These are phyloP conservation scores for Antigone vipio DNA, from an alignment of 2,113 vertebrate genomes.

Conservation along the genomic window DNA sequence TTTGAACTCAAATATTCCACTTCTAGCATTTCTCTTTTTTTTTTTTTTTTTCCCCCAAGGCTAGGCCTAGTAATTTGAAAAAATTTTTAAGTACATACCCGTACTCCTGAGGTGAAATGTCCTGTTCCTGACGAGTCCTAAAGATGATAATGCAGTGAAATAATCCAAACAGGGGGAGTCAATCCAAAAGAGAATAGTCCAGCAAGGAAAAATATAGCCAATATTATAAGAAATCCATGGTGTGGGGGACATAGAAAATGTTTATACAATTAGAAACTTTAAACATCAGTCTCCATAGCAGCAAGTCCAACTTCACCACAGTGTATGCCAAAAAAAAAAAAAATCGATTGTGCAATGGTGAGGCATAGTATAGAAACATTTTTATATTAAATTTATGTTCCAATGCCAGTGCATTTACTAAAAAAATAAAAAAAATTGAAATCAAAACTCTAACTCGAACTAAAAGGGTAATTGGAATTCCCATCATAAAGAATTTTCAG, in stretches of 20 bases:
- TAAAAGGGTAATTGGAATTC: conserved; percentile 72
- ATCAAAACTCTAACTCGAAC: conserved; percentile 80
- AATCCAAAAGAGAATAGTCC: conserved; percentile 86
- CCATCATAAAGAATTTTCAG: conserved; percentile 70
- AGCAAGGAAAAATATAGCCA: conserved; percentile 87
- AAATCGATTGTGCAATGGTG: conserved; percentile 77
- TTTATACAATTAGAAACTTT: conserved; percentile 84
- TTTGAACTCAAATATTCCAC: not conserved
- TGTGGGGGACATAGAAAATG: conserved; percentile 84
- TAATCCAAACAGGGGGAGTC: conserved; percentile 86
- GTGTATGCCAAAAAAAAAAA: conserved; percentile 78
- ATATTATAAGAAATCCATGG: conserved; percentile 84
- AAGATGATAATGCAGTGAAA: conserved; percentile 87
- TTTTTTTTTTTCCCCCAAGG: not conserved
- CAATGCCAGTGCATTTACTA: conserved; percentile 82
- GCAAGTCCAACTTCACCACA: conserved; percentile 81
- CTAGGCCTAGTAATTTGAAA: conserved; percentile 74
- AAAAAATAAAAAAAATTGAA: conserved; percentile 82
- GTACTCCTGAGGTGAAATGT: conserved; percentile 86
- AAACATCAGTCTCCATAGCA: conserved; percentile 82
- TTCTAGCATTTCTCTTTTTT: conserved; percentile 31
- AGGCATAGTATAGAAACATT: conserved; percentile 83
- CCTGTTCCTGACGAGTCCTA: conserved; percentile 86
- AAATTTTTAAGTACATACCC: conserved; percentile 83
- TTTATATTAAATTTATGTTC: conserved; percentile 76